Conservation (phyloP, 1,140 invertebrate genomes). For the Galendromus occidentalis region DNA sequence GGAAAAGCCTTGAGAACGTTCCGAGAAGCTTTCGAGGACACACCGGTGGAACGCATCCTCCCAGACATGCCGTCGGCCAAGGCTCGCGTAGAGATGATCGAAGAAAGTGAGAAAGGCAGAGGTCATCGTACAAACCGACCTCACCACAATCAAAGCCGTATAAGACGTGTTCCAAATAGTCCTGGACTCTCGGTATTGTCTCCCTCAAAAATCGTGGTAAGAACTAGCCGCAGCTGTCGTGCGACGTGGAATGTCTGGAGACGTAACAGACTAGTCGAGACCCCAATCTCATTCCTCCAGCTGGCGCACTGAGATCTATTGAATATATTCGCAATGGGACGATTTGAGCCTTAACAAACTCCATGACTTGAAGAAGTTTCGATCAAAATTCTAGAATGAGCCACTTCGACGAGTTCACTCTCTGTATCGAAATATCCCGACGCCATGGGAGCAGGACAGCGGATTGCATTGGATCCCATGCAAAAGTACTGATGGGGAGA, state of each 20-base stretch:
- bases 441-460: too few relatives aligned
- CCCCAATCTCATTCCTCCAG: background rate
- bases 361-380: background rate
- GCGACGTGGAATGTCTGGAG: background rate
- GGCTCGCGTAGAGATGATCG: background rate
- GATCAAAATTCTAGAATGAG: too few relatives aligned
- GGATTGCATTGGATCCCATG: too few relatives aligned
- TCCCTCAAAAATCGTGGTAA: background rate
- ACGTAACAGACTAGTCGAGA: slow-evolving; percentile 5
- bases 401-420: too few relatives aligned
- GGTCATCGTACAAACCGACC: background rate
- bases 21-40: background rate
- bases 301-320: background rate
- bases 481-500: too few relatives aligned
- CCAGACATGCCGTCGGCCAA: background rate
- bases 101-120: background rate
- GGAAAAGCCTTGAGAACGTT: background rate
- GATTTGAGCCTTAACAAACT: background rate
- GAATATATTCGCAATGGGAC: too few relatives aligned
- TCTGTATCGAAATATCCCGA: too few relatives aligned
- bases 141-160: background rate
- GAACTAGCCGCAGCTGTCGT: background rate
- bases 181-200: background rate
- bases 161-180: background rate
- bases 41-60: background rate